Base-by-base conservation (phyloP, 2,888 invertebrate genomes). In the Synergus laeviventris region DNA sequence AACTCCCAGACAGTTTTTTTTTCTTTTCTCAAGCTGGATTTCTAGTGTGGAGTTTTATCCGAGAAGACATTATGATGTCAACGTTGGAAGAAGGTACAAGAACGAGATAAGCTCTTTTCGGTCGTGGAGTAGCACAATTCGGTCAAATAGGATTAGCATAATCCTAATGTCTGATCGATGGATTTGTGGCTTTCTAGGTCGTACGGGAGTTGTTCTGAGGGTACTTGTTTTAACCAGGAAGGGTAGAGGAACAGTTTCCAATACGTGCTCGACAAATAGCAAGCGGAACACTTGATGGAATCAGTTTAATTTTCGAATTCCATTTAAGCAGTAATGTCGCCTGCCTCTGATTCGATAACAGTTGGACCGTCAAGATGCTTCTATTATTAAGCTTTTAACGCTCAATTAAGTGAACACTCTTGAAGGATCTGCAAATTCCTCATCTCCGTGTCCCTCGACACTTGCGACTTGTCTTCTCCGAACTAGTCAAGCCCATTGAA, bases 111-210 rank as follows among this genome's bases (percentile, higher is more conserved):
- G 80, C 84, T 76, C 38, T 73, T 80, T 70, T 74, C 77, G 59
- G 74, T 56, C 74, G 73, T 76, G 66, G 62, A 66, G 76, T 38
- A 74, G 77, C 80, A 75, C 75, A 75, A 49, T 70, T 9, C 31
- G 31, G 31, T 70, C 78, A 81, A 82, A 84, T 81, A 78, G 84
- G 85, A 85, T 85, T 82, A 84, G 74, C 73, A 76, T 83, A 83
- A 86, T 84, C 84, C 84, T 76, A 78, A 81, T 81, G 81, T 83
- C 84, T 84, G 83, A 84, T 86, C 84, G 84, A 83, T 82, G 81
- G 77, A 75, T 81, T 24, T 49, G 31, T 49, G 70, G 70, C 31
- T 49, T n/a, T 49, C 70, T 36, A 49, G 70, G 70, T 66, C 45
- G 45, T 31, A 24, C 24, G 9, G 4, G 16, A 49, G 42, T 49